phyloP scores from a whole-genome alignment of 1,140 invertebrate species.

The Anadara kagoshimensis region DNA sequence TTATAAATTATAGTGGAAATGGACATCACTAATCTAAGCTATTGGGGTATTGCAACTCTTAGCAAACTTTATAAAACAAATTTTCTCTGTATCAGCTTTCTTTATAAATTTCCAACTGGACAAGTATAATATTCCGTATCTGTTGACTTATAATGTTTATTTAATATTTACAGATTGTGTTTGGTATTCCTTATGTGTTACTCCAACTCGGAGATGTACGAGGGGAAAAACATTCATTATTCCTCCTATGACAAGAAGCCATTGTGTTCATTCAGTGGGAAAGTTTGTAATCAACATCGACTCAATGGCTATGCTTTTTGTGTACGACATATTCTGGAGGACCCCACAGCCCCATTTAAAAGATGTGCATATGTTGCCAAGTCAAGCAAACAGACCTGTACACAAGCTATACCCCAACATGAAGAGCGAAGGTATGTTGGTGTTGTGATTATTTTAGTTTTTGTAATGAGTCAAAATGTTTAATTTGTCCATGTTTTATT shows the following conservation, averaged over 20 bases:
- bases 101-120: no score
- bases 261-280: constrained; percentile 75
- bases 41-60: no score
- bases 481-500: no score
- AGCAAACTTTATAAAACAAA: no score
- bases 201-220: constrained; percentile 73
- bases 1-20: no score
- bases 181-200: neutral
- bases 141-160: no score
- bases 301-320: constrained; percentile 77
- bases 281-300: constrained; percentile 75
- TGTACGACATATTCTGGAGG: constrained; percentile 75
- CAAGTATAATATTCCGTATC: no score
- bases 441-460: neutral
- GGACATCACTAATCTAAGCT: no score
- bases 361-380: constrained; percentile 74
- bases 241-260: constrained; percentile 75
- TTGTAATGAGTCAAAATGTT: no score
- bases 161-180: no score
- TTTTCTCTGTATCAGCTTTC: no score
- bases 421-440: constrained; percentile 73
- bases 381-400: constrained; percentile 74
- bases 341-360: constrained; percentile 73
- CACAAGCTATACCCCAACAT: constrained; percentile 74
- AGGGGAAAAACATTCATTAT: constrained; percentile 77